Base-by-base conservation (phyloP, 1,140 invertebrate species). In the Drosophila setifemur region DNA sequence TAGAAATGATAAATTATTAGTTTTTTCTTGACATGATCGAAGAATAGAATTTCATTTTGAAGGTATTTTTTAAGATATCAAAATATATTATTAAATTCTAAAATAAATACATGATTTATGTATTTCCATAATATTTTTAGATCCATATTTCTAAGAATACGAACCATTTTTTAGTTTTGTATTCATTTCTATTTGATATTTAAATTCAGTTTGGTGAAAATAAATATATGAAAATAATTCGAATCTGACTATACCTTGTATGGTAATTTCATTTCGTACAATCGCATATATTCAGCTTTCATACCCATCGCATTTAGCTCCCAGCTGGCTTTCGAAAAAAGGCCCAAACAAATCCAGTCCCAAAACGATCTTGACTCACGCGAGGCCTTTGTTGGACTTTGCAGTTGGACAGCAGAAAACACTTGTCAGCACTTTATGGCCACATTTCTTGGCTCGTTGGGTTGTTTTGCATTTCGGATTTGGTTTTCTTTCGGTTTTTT, bases 351-450 rank as follows among this genome's bases (percentile, higher is more conserved):
- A 70, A 69, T 28, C 35, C 19, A 14, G 31, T 68, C 43, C 47
- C 50, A 45, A 71, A 71, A 71, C 52, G 45, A 71, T 72, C 53
- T 26, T 67, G 73, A 55, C 67, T 60, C 67, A 77, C 45, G 67
- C 54, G 40, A 72, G 28, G 16, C 57, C 29, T 61, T 63, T 60
- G 53, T 45, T 37, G 55, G 25, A 21, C 1, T 29, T 31, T 23
- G 39, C 23, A 26, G 40, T 48, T 47, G 57, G 42, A 48, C 11
- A 43, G 55, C 44, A 44, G 12, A 48, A 45, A 52, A 61, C 79
- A 85, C 63, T 85, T 85, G 79, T 83, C 79, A 85, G 79, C 79
- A 85, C 74, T 78, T 85, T 83, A 77, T 73, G 39, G 54, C 35
- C 54, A 28, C 68, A 60, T 68, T 69, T 72, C 40, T 52, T 25